A percentile compares a stretch with the other conserved stretches of the same genome.
Conservation (phyloP, 1,140 invertebrate genomes). For the Magallana gigas region DNA sequence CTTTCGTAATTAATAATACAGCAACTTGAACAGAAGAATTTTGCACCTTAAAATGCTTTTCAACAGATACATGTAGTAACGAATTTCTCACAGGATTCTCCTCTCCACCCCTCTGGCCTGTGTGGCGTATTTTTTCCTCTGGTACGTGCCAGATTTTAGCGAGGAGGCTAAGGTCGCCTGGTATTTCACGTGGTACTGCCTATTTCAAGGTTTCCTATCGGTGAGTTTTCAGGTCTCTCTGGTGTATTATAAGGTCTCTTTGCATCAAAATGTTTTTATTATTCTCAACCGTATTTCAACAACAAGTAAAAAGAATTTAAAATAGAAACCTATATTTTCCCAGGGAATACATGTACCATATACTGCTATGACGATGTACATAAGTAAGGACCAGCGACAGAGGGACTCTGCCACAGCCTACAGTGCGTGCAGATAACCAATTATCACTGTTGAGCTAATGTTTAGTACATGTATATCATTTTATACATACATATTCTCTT, state of each 20-base stretch:
- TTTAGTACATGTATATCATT: too few species aligned
- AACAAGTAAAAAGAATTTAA: too few species aligned
- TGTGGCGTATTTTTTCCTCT: slow-evolving; percentile 72
- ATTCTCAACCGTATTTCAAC: too few species aligned
- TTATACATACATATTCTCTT: too few species aligned
- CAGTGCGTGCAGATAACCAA: slow-evolving; percentile 60
- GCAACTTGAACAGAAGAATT: too few species aligned
- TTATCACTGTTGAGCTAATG: too few species aligned
- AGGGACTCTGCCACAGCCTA: slow-evolving; percentile 75
- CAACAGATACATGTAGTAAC: too few species aligned
- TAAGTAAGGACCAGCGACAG: slow-evolving; percentile 71
- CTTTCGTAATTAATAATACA: too few species aligned
- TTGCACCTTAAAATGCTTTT: too few species aligned
- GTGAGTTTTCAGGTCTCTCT: slow-evolving; percentile 57
- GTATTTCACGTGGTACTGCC: slow-evolving; percentile 73
- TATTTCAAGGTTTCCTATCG: slow-evolving; percentile 72
- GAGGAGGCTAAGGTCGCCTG: slow-evolving; percentile 69
- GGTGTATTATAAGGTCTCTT: too few species aligned
- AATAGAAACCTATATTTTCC: not conserved
- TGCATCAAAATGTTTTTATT: too few species aligned
- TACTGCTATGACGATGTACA: slow-evolving; percentile 76
- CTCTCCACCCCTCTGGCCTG: slow-evolving; percentile 72
- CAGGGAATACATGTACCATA: slow-evolving; percentile 77
- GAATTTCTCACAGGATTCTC: slow-evolving; percentile 68
- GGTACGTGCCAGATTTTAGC: slow-evolving; percentile 73